Conservation (phyloP, 2,888 invertebrate species). For the Phania funesta region DNA sequence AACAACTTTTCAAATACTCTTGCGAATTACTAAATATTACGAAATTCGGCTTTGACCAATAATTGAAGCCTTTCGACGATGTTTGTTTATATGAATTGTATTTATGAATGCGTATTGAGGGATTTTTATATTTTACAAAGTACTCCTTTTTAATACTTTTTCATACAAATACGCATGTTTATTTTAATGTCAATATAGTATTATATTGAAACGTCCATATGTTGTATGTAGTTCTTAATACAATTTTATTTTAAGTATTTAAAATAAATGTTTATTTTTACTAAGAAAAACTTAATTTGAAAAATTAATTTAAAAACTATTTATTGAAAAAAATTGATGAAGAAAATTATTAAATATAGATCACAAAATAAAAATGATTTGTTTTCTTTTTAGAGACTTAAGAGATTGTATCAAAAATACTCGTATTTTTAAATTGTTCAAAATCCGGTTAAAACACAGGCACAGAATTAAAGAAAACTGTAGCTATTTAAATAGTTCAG, state of each 20-base stretch:
- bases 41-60: constrained; percentile 78
- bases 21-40: constrained; percentile 83
- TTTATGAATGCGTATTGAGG: not conserved
- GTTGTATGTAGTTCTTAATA: constrained; percentile 41
- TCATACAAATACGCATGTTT: constrained; percentile 21
- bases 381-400: no score
- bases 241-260: constrained; percentile 25
- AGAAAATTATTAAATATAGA: no score
- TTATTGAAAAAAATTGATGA: not conserved
- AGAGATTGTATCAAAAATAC: no score
- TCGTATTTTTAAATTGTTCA: no score
- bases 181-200: constrained; percentile 42
- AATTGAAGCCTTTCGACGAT: constrained; percentile 43
- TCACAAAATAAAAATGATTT: no score
- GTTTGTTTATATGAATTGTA: constrained; percentile 37
- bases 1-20: constrained; percentile 86
- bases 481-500: no score
- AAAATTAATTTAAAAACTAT: not conserved
- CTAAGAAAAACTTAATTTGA: constrained; percentile 16
- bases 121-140: not conserved
- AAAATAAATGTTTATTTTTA: constrained; percentile 22
- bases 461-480: no score
- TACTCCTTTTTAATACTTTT: not conserved
- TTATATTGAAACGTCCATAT: constrained; percentile 56
- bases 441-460: no score